phyloP scores from a whole-genome alignment of 2,113 vertebrate species.

The human region GRCh38 chr5:28680001-28680500 shows the following conservation, averaged over 20 bases:
- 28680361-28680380: background rate
- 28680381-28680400: background rate
- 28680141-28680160: background rate
- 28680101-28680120: conserved; percentile 8
- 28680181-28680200: background rate
- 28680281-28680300: background rate
- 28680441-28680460: background rate
- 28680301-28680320: background rate
- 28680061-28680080: conserved; percentile 60
- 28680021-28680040: background rate
- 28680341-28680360: background rate
- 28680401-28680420: background rate
- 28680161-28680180: background rate
- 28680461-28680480: background rate
- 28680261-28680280: background rate
- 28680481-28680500: background rate
- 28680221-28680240: background rate
- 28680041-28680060: background rate
- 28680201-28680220: background rate
- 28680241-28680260: conserved; percentile 40
- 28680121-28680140: conserved; percentile 41
- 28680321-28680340: background rate
- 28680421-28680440: background rate
- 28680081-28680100: conserved; percentile 32
- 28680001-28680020: background rate